Conservation (phyloP, 2,113 vertebrate species). For the Astatoreochromis straeleni region DNA sequence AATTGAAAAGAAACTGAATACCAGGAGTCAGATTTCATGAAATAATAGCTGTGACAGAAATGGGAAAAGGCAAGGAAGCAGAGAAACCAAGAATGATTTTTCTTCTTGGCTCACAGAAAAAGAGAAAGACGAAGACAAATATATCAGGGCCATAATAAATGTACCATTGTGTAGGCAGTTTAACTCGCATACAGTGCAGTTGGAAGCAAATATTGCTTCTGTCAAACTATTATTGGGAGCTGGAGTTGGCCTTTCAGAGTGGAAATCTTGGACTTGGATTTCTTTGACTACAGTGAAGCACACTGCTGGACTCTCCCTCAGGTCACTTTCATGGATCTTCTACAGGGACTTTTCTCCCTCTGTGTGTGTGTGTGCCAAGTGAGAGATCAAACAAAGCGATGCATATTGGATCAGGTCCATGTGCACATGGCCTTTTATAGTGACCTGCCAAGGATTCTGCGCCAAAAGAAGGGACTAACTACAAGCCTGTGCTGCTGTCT, state of each 20-base stretch:
- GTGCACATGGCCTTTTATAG: constrained; percentile 37
- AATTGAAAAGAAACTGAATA: constrained; percentile 87
- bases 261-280: constrained; percentile 17
- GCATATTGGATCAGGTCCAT: constrained; percentile 29
- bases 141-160: constrained; percentile 77
- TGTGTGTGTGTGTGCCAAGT: constrained; percentile 1
- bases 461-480: constrained; percentile 23
- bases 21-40: constrained; percentile 83
- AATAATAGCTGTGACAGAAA: constrained; percentile 84
- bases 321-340: constrained; percentile 6
- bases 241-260: neutral
- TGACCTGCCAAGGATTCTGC: constrained; percentile 33
- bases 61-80: constrained; percentile 72
- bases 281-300: constrained; percentile 3
- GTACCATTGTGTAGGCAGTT: constrained; percentile 66
- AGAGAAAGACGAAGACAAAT: constrained; percentile 68
- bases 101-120: constrained; percentile 61
- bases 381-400: constrained; percentile 36
- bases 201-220: constrained; percentile 45
- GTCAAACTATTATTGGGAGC: constrained; percentile 29
- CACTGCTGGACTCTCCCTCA: neutral
- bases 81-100: constrained; percentile 79
- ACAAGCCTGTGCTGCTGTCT: constrained; percentile 10
- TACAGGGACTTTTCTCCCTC: neutral
- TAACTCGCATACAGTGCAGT: constrained; percentile 9